phyloP scores from a whole-genome alignment of 1,140 invertebrate species.

The Daktulosphaira vitifoliae region DNA sequence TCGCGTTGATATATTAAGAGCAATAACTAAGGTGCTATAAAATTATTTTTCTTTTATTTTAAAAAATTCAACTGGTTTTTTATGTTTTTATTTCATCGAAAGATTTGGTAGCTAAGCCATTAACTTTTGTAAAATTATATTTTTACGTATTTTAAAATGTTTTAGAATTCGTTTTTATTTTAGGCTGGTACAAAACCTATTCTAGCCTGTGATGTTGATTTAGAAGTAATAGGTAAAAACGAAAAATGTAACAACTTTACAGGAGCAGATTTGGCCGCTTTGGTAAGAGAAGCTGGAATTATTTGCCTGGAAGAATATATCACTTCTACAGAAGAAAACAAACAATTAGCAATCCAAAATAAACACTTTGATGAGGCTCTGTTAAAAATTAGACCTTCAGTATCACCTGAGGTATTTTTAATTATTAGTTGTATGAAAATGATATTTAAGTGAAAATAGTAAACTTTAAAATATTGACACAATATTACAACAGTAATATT shows the following conservation, averaged over 20 bases:
- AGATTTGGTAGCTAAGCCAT: neutral
- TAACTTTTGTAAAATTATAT: neutral
- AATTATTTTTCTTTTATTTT: neutral
- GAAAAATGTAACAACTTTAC: constrained; percentile 67
- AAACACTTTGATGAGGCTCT: constrained; percentile 58
- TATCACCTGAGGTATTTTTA: constrained; percentile 47
- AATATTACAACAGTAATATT: too few relatives aligned
- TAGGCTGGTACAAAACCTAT: constrained; percentile 67
- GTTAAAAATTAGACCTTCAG: constrained; percentile 68
- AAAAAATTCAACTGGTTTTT: too few relatives aligned
- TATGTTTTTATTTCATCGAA: too few relatives aligned
- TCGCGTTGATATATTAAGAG: constrained; percentile 77
- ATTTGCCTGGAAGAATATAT: constrained; percentile 57
- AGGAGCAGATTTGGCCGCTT: constrained; percentile 83
- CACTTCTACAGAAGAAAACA: constrained; percentile 39
- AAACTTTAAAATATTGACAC: neutral
- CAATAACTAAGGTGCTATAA: constrained; percentile 73
- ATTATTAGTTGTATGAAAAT: neutral
- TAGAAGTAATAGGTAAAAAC: constrained; percentile 58
- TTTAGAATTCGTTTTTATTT: neutral
- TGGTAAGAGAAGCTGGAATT: constrained; percentile 73
- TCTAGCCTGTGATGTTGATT: constrained; percentile 65
- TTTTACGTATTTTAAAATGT: neutral
- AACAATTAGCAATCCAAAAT: constrained; percentile 43
- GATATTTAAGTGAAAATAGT: neutral